A percentile compares a stretch with the other conserved stretches of the same genome.
phyloP scores from a whole-genome alignment of 2,797 vertebrate genomes.

The Amphiprion clarkii region DNA sequence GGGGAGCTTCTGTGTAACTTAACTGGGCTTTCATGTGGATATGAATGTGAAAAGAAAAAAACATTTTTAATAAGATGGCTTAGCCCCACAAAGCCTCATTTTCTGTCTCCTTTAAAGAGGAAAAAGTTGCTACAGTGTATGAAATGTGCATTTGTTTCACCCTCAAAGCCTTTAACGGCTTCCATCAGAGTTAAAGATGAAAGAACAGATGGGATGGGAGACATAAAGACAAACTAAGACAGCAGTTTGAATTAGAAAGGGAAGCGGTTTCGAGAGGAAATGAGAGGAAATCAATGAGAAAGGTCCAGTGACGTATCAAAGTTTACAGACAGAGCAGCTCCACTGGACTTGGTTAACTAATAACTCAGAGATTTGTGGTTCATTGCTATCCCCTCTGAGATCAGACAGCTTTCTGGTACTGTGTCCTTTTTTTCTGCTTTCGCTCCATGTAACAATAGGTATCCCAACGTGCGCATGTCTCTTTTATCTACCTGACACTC shows the following conservation, averaged over 20 bases:
- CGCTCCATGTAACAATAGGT: conserved; percentile 31
- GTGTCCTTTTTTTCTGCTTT: conserved; percentile 18
- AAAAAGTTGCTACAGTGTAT: conserved; percentile 4
- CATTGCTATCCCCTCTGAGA: conserved; percentile 20
- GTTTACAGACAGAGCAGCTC: neutral
- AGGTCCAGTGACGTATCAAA: neutral
- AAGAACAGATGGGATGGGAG: neutral
- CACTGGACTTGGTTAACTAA: neutral
- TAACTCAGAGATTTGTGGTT: conserved; percentile 25
- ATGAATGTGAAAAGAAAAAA: neutral
- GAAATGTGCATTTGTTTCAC: conserved; percentile 5
- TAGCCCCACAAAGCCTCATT: neutral
- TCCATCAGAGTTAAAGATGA: neutral
- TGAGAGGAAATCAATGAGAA: neutral
- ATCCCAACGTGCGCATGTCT: neutral
- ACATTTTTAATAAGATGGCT: conserved; percentile 15
- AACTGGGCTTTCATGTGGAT: conserved; percentile 42
- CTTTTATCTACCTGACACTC: conserved; percentile 65
- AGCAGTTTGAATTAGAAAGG: neutral
- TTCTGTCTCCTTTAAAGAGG: neutral
- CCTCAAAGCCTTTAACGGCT: neutral
- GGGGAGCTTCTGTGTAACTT: conserved; percentile 31
- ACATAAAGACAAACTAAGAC: neutral
- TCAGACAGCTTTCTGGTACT: conserved; percentile 15
- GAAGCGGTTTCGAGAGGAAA: too few relatives aligned